Evolutionary conservation across 1,140 invertebrate species (phyloP), one percentile per base, ranked within the genome.

Genomic region (Zophobas morio): DNA sequence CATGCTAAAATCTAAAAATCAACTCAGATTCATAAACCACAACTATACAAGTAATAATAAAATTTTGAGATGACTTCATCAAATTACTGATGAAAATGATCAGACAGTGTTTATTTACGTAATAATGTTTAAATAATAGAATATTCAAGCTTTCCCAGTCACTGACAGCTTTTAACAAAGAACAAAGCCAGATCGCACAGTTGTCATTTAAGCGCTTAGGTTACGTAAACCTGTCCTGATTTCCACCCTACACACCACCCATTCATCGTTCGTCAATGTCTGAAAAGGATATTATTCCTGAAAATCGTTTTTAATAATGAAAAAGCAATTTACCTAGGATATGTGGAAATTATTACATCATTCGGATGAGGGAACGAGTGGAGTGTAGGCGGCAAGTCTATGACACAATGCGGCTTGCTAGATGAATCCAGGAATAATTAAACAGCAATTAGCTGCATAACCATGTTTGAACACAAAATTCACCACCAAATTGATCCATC

Each of bases 381-480:
- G 54, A 42, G 60, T 20, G 3, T 8, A 42, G 39, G n/a, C 37
- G 60, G 39, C 60, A 66, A 66, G 60, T 42, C 60, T 66, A 66
- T 40, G 60, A 66, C 60, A 66, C 39, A 66, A 66, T 66, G 39
- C 60, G 37, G 60, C 33, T 66, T 6, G 60, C 60, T 42, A 66
- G 60, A 66, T 66, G 60, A 66, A 66, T 66, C 60, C 60, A 66
- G 37, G 60, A 66, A 66, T 66, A 66, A 66, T 66, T 66, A 66
- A 66, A 66, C 37, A 66, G 60, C 60, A 66, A 66, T 66, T 66
- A 66, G 39, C 60, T 66, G 60, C 60, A 66, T 66, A 66, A 66
- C 60, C 60, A 66, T 66, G 60, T 66, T 66, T 66, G 60, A 66
- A 66, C 60, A 66, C 60, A 37, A 66, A 66, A 42, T 66, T 66